These are phyloP conservation scores for Thymelicus acteon DNA, from an alignment of 2,888 invertebrate genomes.

Conservation along the genomic window DNA sequence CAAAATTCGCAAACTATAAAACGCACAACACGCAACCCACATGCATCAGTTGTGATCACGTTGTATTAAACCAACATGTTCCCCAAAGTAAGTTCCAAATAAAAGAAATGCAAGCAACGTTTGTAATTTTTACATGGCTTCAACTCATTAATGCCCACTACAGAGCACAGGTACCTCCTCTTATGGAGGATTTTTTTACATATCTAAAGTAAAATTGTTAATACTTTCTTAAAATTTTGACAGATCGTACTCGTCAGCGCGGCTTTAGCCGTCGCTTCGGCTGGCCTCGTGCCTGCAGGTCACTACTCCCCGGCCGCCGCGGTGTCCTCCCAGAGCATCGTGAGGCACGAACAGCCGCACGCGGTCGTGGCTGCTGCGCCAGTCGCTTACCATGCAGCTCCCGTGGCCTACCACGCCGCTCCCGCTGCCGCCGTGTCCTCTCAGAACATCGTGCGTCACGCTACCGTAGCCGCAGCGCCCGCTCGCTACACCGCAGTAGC, in stretches of 20 bases:
- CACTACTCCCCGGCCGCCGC: conserved; percentile 51
- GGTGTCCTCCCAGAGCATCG: conserved; percentile 66
- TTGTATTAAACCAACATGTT: conserved; percentile 32
- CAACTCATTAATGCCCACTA: background rate
- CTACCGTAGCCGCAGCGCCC: conserved; percentile 47
- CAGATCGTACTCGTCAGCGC: conserved; percentile 47
- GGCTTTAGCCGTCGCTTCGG: conserved; percentile 49
- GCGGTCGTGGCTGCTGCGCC: conserved; percentile 52
- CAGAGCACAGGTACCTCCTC: background rate
- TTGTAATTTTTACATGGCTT: too few relatives aligned
- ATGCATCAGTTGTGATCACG: conserved; percentile 35
- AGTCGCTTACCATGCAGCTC: conserved; percentile 55
- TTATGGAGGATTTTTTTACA: too few relatives aligned
- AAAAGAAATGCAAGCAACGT: background rate
- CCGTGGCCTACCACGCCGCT: conserved; percentile 31
- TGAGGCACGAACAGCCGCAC: conserved; percentile 65
- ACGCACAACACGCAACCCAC: conserved; percentile 15
- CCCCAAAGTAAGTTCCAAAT: conserved; percentile 25
- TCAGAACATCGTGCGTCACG: conserved; percentile 66
- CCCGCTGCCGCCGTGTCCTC: conserved; percentile 35
- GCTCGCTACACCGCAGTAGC: conserved; percentile 51
- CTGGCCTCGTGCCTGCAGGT: conserved; percentile 45
- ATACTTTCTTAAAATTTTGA: conserved; percentile 11
- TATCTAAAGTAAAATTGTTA: too few relatives aligned
- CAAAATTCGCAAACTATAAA: conserved; percentile 36